Base-by-base conservation (phyloP, 2,797 vertebrate genomes). In the Anguilla pacifica region DNA sequence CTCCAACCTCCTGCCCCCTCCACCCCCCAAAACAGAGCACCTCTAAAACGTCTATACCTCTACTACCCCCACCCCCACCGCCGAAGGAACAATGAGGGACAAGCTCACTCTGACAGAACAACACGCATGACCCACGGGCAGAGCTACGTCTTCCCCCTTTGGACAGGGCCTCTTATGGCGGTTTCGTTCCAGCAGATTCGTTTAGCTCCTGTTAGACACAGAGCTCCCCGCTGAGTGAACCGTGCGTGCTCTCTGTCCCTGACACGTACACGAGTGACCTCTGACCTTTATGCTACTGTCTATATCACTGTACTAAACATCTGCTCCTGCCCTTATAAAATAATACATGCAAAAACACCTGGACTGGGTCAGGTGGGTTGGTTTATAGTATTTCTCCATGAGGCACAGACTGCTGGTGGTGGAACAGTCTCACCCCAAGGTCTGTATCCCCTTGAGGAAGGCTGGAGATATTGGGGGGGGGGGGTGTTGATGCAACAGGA, bases 11-110 rank as follows among this genome's bases (percentile, higher is more conserved):
- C 51, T 15, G 43, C 31, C 64, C 39, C 43, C 70, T 83, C 85
- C 83, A 53, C n/a, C 53, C 22, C 82, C 89, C 82, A 43, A 84
- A 79, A 57, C 0, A 15, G 83, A 89, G 70, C 10, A 35, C 28
- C n/a, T 11, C 70, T 72, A 61, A 61, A 22, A 61, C 59, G 15
- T 61, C 15, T 17, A 61, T 61, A 17, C 15, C 59, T 15, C 59
- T 15, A 0, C 51, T 35, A 51, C 49, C 3, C 49, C 49, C 9
- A 51, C 49, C 4, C 49, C 49, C 49, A 51, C 49, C 49, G 0
- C 49, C 49, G 4, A 51, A 35, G 15, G 4, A 67, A 67, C 61
- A n/a, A 67, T 1, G 9, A 67, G 25, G 25, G 61, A 22, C 22
- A 11, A 7, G 25, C 61, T n/a, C 61, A 15, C 55, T n/a, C 61